phyloP scores from a whole-genome alignment of 92 coral and sea anemone genomes.

The Heliopora coerulea region DNA sequence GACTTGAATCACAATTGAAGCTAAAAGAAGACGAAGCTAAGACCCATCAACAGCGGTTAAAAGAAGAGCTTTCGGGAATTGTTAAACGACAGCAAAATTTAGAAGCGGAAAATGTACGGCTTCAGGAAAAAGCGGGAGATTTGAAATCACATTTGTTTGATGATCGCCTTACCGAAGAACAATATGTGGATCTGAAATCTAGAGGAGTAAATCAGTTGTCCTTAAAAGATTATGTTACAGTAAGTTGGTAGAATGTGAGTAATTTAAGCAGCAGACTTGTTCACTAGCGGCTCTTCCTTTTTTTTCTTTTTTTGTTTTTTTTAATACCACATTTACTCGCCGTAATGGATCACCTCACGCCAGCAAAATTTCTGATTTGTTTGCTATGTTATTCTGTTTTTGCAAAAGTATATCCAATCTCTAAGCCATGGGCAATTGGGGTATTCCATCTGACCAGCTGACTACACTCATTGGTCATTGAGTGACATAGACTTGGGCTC shows the following conservation, averaged over 20 bases:
- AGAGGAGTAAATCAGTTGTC: constrained; percentile 61
- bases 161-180: constrained; percentile 70
- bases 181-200: constrained; percentile 83
- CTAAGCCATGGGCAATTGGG: too few relatives aligned
- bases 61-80: constrained; percentile 70
- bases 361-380: too few relatives aligned
- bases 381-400: too few relatives aligned
- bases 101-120: constrained; percentile 73
- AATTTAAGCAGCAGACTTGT: too few relatives aligned
- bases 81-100: constrained; percentile 77
- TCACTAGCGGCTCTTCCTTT: too few relatives aligned
- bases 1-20: constrained; percentile 89
- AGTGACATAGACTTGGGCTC: too few relatives aligned
- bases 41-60: constrained; percentile 69
- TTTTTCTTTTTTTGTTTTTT: too few relatives aligned
- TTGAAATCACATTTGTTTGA: constrained; percentile 60
- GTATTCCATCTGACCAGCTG: too few relatives aligned
- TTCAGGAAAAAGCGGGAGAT: constrained; percentile 87
- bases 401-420: too few relatives aligned
- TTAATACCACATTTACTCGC: too few relatives aligned
- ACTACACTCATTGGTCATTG: too few relatives aligned
- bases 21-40: constrained; percentile 86
- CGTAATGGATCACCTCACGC: too few relatives aligned
- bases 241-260: constrained; percentile 42
- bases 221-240: constrained; percentile 82